Evolutionary conservation across 2,113 vertebrate species (phyloP).

Genomic region (Pterophyllum scalare): DNA sequence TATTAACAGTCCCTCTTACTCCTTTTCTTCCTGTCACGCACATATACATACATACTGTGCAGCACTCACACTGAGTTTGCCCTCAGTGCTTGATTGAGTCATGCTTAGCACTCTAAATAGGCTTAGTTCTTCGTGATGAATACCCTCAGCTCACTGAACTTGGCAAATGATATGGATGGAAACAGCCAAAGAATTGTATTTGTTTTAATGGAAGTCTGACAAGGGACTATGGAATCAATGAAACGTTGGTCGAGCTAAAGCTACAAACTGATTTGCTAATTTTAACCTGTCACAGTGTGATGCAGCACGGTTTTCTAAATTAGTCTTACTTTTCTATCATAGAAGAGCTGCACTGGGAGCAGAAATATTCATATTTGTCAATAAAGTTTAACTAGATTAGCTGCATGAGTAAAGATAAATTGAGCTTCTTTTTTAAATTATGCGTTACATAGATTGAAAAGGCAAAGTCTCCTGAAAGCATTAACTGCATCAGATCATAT

Average conservation of each 20-base stretch:
- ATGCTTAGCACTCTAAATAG: conserved; percentile 10
- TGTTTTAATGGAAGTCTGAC: conserved; percentile 15
- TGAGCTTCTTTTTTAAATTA: not conserved
- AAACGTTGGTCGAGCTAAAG: not conserved
- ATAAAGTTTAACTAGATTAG: not conserved
- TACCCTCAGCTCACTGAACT: conserved; percentile 5
- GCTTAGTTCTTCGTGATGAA: conserved; percentile 19
- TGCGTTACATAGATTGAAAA: not conserved
- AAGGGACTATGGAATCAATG: conserved; percentile 6
- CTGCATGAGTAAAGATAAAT: not conserved
- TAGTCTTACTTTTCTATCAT: not conserved
- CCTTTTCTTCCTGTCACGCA: not conserved
- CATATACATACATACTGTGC: not conserved
- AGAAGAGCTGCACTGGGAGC: not conserved
- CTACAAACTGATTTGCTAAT: not conserved
- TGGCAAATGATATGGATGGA: conserved; percentile 1
- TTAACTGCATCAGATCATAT: not conserved
- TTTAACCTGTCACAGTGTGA: not conserved
- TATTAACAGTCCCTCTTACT: not conserved
- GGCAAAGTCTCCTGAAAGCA: not conserved
- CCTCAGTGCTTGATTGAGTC: not conserved
- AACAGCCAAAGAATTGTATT: conserved; percentile 13
- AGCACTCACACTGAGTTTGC: conserved; percentile 6
- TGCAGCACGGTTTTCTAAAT: not conserved
- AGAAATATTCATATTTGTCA: not conserved